Base-by-base conservation (phyloP, 2,888 invertebrate species). In the Dasypolia templi region DNA sequence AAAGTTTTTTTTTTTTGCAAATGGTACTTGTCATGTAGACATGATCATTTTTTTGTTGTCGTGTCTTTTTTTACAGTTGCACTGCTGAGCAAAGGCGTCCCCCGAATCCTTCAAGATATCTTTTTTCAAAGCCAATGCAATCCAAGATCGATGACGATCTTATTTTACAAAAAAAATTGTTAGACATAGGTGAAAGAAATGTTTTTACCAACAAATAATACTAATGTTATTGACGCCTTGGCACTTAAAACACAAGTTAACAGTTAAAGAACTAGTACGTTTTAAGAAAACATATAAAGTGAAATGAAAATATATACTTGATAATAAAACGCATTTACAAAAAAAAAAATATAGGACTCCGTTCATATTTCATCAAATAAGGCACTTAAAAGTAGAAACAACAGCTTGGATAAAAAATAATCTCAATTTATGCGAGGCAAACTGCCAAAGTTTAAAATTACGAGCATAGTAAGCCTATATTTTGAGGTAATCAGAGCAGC, bases 371-470 rank as follows among this genome's bases (percentile, higher is more conserved):
- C 76, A 85, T 78, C 79, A 79, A 86, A 86, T 86, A 85, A 75
- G 56, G 75, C 65, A 78, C 72, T 86, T 86, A 78, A 86, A 86
- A 86, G 86, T 75, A 85, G 79, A 82, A 86, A 84, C 85, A 86
- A 86, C 87, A 84, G 84, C 84, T 77, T 82, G 85, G 77, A 82
- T 86, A 86, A 86, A 86, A 86, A 87, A 87, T 86, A 86, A 87
- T 86, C 86, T 85, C 86, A 87, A 85, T 86, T 87, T 85, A 87
- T 87, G 85, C 62, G 76, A 83, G 77, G 80, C 83, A 78, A 86
- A 87, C 85, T 85, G 86, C 86, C 86, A 86, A 87, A 87, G 87
- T 87, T 87, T 80, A 85, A 87, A 86, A 83, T 87, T 83, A 87
- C 67, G 86, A 81, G 79, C 75, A 84, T 85, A 86, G 86, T 82